These are phyloP conservation scores for Hypothenemus hampei DNA, from an alignment of 1,140 invertebrate species.

Conservation along the genomic window DNA sequence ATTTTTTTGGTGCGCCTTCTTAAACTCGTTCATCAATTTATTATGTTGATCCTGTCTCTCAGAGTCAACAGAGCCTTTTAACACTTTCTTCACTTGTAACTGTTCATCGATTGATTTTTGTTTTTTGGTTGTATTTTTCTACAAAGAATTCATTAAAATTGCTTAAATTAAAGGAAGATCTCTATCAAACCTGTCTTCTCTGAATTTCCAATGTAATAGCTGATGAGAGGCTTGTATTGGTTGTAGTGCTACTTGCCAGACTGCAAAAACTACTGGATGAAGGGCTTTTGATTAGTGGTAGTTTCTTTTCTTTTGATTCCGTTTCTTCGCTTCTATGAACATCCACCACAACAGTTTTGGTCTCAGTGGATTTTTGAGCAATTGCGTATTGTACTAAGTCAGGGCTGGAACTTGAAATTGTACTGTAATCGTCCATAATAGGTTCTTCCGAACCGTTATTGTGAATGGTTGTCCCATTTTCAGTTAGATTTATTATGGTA, in stretches of 20 bases:
- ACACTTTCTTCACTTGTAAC: slow-evolving; percentile 46
- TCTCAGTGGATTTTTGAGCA: slow-evolving; percentile 44
- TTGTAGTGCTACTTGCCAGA: slow-evolving; percentile 32
- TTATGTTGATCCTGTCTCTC: slow-evolving; percentile 62
- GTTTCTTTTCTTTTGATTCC: slow-evolving; percentile 20
- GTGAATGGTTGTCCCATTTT: slow-evolving; percentile 61
- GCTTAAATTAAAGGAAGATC: background rate
- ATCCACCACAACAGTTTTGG: slow-evolving; percentile 58
- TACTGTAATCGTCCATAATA: slow-evolving; percentile 30
- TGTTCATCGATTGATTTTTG: slow-evolving; percentile 44
- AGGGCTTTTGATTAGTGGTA: slow-evolving; percentile 36
- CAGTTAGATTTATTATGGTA: slow-evolving; percentile 63
- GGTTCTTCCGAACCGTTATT: slow-evolving; percentile 46
- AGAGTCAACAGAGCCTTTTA: slow-evolving; percentile 46
- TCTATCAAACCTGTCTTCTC: slow-evolving; percentile 55
- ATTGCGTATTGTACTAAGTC: background rate
- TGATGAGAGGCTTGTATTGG: slow-evolving; percentile 47
- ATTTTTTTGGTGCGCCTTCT: slow-evolving; percentile 77
- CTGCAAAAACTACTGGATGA: slow-evolving; percentile 39
- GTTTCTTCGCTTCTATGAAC: slow-evolving; percentile 50
- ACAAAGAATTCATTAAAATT: background rate
- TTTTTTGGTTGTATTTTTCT: slow-evolving; percentile 32
- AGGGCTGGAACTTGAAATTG: background rate
- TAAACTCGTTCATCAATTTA: slow-evolving; percentile 83
- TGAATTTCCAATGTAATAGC: slow-evolving; percentile 61